A percentile compares a stretch with the other conserved stretches of the same genome.
These are phyloP conservation scores for Crenichthys baileyi DNA, from an alignment of 2,797 vertebrate genomes.

Conservation along the genomic window DNA sequence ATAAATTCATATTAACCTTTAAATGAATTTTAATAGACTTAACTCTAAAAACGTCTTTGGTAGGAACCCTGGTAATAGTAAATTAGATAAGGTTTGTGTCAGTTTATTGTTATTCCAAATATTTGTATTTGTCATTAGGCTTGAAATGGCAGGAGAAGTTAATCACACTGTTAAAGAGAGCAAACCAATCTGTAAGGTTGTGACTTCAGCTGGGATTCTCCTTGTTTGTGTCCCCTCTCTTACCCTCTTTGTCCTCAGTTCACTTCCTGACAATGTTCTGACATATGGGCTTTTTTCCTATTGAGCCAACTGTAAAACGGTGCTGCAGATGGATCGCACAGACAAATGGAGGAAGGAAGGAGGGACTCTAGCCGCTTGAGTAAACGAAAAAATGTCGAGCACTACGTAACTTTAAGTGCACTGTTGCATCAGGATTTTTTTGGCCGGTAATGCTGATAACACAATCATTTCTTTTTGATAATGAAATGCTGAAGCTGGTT, in stretches of 20 bases:
- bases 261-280: slow-evolving; percentile 64
- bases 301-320: slow-evolving; percentile 64
- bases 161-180: neutral
- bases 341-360: slow-evolving; percentile 74
- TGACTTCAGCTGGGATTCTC: slow-evolving; percentile 44
- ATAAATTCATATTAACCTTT: no score
- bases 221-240: slow-evolving; percentile 49
- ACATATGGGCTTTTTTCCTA: slow-evolving; percentile 48
- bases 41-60: no score
- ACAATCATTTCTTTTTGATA: neutral
- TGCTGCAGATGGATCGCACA: slow-evolving; percentile 57
- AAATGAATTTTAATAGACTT: no score
- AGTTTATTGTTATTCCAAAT: neutral
- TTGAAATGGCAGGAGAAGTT: slow-evolving; percentile 7
- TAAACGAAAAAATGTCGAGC: slow-evolving; percentile 56
- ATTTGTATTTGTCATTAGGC: neutral
- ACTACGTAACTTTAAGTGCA: slow-evolving; percentile 11
- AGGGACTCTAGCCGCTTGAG: slow-evolving; percentile 58
- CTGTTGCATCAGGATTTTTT: slow-evolving; percentile 1
- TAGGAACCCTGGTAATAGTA: neutral
- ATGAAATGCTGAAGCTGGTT: neutral
- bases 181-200: slow-evolving; percentile 9
- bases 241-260: slow-evolving; percentile 40
- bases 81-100: neutral
- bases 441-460: neutral